Conservation (phyloP, 2,888 invertebrate genomes). For the Agrotis exclamationis region DNA sequence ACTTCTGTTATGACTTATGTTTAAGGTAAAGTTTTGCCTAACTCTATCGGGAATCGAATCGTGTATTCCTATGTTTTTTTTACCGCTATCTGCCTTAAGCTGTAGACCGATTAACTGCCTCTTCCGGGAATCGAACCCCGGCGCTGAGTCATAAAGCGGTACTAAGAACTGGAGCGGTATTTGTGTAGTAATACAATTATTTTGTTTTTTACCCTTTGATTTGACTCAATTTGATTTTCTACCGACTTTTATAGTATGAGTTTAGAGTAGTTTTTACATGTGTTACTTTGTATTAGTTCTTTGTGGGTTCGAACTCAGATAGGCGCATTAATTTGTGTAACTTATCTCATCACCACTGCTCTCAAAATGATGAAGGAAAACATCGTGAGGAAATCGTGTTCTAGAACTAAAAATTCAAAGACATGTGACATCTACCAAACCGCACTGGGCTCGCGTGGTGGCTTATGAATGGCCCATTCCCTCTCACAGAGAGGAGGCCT, state of each 20-base stretch:
- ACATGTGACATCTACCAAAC: too few species aligned
- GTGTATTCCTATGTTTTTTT: conserved; percentile 25
- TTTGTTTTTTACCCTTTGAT: conserved; percentile 45
- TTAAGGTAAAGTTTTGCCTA: neutral
- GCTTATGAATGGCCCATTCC: too few species aligned
- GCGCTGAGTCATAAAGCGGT: conserved; percentile 73
- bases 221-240: conserved; percentile 52
- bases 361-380: too few species aligned
- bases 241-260: conserved; percentile 37
- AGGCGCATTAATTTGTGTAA: too few species aligned
- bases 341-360: too few species aligned
- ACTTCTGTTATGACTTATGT: too few species aligned
- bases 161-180: conserved; percentile 66
- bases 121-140: conserved; percentile 71
- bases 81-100: conserved; percentile 59
- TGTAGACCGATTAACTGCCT: conserved; percentile 61
- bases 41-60: neutral
- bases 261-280: neutral
- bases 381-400: too few species aligned
- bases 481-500: too few species aligned
- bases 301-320: neutral
- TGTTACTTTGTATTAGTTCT: conserved; percentile 10
- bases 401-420: too few species aligned
- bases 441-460: too few species aligned
- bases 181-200: conserved; percentile 58